These are phyloP conservation scores for Phyllotis vaccarum DNA, from an alignment of 2,797 vertebrate genomes.

Conservation along the genomic window DNA sequence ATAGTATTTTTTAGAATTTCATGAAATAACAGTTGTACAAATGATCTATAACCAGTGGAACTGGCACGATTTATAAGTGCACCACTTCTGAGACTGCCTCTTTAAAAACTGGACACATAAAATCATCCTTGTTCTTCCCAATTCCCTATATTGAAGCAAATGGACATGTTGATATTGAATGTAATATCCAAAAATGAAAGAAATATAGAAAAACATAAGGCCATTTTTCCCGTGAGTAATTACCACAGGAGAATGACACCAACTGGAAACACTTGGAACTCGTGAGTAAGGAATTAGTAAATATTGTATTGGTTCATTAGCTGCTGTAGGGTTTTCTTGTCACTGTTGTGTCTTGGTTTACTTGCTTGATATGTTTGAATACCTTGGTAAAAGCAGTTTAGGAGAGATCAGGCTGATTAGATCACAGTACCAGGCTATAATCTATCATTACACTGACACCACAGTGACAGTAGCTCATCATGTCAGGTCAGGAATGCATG, in stretches of 20 bases:
- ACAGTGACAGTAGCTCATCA: neutral
- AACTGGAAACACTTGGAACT: neutral
- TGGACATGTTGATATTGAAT: neutral
- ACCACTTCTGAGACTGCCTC: neutral
- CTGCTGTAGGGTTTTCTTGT: neutral
- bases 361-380: neutral
- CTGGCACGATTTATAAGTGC: neutral
- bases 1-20: neutral
- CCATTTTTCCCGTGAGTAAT: neutral
- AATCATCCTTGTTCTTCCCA: neutral
- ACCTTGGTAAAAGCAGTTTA: neutral
- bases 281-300: neutral
- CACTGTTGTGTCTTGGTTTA: neutral
- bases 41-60: neutral
- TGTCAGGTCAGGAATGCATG: neutral
- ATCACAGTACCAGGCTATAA: neutral
- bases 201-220: neutral
- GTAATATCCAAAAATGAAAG: neutral
- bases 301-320: neutral
- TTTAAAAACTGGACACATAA: neutral
- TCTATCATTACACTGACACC: neutral
- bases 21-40: neutral
- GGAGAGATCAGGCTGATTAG: neutral
- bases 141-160: neutral
- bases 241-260: neutral